Evolutionary conservation across 2,888 invertebrate species (phyloP).

Genomic region (Eupithecia dodoneata): DNA sequence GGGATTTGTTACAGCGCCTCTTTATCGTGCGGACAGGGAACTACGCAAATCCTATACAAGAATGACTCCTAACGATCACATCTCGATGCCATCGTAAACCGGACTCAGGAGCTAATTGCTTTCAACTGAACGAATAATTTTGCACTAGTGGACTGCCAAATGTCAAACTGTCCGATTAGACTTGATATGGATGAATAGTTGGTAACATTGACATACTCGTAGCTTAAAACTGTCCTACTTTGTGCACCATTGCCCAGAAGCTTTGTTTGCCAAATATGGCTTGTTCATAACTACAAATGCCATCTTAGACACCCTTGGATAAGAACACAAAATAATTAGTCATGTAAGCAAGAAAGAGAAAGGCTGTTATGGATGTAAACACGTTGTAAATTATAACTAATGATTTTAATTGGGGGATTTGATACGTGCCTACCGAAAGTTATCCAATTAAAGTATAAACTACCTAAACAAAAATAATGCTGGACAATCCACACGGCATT

Average conservation of each 20-base stretch:
- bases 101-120: no score
- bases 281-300: not conserved
- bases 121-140: no score
- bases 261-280: not conserved
- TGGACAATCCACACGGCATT: no score
- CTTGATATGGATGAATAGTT: slow-evolving; percentile 20
- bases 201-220: slow-evolving; percentile 10
- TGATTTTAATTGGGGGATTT: not conserved
- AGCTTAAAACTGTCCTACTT: not conserved
- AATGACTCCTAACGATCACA: no score
- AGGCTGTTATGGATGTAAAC: not conserved
- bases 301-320: slow-evolving; percentile 7
- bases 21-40: no score
- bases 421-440: not conserved
- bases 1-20: no score
- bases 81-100: no score
- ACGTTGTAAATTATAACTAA: not conserved
- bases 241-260: not conserved
- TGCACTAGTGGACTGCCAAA: slow-evolving; percentile 18
- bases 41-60: no score
- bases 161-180: slow-evolving; percentile 24
- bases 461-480: not conserved
- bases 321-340: not conserved
- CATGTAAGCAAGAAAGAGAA: not conserved
- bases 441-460: not conserved